Evolutionary conservation across 1,140 invertebrate genomes (phyloP).

Genomic region (Drosophila micromelanica): DNA sequence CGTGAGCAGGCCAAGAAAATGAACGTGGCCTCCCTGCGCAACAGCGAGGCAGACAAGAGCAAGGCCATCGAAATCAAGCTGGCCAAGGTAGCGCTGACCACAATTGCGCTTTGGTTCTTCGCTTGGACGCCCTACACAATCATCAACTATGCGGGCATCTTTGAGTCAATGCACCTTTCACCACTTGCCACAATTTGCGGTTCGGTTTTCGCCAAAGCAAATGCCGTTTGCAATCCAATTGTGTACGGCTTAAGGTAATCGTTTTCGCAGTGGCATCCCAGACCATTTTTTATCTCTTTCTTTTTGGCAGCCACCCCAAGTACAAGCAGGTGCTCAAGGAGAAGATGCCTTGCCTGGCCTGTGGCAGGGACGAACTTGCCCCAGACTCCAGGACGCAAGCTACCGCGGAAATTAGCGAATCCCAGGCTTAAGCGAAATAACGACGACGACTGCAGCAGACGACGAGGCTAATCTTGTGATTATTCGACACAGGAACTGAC

Average conservation of each 20-base stretch:
- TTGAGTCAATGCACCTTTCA: constrained; percentile 87
- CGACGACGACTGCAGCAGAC: constrained; percentile 74
- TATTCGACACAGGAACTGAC: constrained; percentile 45
- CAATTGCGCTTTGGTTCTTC: constrained; percentile 90
- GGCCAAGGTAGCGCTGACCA: constrained; percentile 89
- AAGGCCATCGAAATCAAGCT: constrained; percentile 87
- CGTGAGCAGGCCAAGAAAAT: constrained; percentile 90
- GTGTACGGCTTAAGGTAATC: constrained; percentile 86
- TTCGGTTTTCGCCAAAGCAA: constrained; percentile 88
- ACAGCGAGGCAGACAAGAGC: constrained; percentile 86
- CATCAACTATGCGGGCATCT: constrained; percentile 89
- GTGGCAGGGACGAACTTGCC: constrained; percentile 85
- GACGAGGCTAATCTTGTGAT: constrained; percentile 28
- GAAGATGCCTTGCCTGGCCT: constrained; percentile 85
- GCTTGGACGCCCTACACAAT: constrained; percentile 91
- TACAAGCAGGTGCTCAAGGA: constrained; percentile 86
- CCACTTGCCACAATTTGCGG: constrained; percentile 89
- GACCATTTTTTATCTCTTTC: background rate
- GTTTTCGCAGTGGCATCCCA: no score
- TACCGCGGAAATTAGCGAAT: constrained; percentile 78
- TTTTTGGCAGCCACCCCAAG: constrained; percentile 88
- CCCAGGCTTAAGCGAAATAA: constrained; percentile 64
- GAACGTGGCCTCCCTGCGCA: constrained; percentile 88
- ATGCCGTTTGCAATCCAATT: constrained; percentile 89
- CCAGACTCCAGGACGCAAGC: constrained; percentile 85